These are phyloP conservation scores for Cydia fagiglandana DNA, from an alignment of 1,140 invertebrate genomes.

Conservation along the genomic window DNA sequence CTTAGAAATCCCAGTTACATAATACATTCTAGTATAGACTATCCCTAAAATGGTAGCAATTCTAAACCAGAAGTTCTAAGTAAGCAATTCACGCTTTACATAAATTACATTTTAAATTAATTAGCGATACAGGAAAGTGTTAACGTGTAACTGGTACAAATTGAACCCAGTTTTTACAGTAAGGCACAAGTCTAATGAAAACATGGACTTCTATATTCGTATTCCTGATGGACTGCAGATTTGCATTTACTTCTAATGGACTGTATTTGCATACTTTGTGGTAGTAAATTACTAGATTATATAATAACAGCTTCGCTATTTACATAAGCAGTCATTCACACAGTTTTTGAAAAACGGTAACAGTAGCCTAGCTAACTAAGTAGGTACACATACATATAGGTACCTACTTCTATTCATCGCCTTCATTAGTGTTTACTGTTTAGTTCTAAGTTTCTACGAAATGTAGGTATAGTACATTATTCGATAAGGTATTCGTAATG, in stretches of 20 bases:
- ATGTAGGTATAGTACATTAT: too few relatives aligned
- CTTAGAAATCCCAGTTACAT: neutral
- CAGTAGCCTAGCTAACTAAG: too few relatives aligned
- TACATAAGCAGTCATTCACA: too few relatives aligned
- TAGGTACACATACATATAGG: too few relatives aligned
- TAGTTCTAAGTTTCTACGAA: too few relatives aligned
- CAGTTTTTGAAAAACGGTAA: too few relatives aligned
- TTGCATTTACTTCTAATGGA: neutral
- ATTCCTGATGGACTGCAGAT: neutral
- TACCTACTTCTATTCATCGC: too few relatives aligned
- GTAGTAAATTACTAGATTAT: neutral
- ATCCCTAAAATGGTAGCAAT: neutral
- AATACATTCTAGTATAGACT: neutral
- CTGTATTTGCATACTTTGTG: neutral
- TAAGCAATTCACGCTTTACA: slow-evolving; percentile 4
- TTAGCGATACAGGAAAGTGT: slow-evolving; percentile 12
- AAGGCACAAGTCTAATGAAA: neutral
- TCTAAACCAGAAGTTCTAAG: slow-evolving; percentile 11
- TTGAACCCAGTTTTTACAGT: slow-evolving; percentile 1
- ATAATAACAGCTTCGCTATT: neutral
- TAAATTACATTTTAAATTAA: slow-evolving; percentile 10
- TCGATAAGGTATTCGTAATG: too few relatives aligned
- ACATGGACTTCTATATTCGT: neutral
- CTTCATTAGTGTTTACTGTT: too few relatives aligned
- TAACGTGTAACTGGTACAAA: neutral